These are phyloP conservation scores for Hypanus sabinus DNA, from an alignment of 2,113 vertebrate species.

Conservation along the genomic window DNA sequence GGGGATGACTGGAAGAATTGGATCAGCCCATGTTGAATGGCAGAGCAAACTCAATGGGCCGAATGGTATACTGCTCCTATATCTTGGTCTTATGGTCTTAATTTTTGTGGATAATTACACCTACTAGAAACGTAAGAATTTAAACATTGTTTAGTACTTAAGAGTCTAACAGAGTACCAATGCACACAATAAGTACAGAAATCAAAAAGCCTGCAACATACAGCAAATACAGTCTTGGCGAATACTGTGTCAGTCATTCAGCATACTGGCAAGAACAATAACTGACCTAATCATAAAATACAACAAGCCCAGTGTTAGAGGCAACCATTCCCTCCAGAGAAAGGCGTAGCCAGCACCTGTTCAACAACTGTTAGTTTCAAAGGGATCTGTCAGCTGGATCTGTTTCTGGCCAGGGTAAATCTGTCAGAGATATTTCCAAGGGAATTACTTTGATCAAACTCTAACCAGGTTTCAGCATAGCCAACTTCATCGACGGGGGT, in stretches of 20 bases:
- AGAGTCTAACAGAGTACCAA: neutral
- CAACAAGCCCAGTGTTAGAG: conserved; percentile 23
- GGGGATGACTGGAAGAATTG: too few species aligned
- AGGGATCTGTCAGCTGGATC: conserved; percentile 34
- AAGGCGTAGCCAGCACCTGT: conserved; percentile 26
- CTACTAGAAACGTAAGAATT: neutral
- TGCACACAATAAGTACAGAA: neutral
- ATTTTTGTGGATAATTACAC: neutral
- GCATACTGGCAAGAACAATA: conserved; percentile 9
- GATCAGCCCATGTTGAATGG: too few species aligned
- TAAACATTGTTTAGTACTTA: neutral
- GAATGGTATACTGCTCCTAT: too few species aligned
- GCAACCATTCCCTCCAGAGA: neutral
- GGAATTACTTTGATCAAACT: conserved; percentile 34
- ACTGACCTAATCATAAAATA: conserved; percentile 22
- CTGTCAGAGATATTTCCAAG: conserved; percentile 23
- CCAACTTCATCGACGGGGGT: neutral
- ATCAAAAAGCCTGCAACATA: neutral
- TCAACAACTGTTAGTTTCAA: conserved; percentile 33
- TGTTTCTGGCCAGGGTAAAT: conserved; percentile 12
- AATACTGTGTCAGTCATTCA: neutral
- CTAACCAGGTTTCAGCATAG: neutral
- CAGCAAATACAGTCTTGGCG: too few species aligned
- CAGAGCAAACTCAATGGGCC: too few species aligned
- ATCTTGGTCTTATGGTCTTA: neutral